Base-by-base conservation (phyloP, 1,140 invertebrate species). In the Hestina assimilis region DNA sequence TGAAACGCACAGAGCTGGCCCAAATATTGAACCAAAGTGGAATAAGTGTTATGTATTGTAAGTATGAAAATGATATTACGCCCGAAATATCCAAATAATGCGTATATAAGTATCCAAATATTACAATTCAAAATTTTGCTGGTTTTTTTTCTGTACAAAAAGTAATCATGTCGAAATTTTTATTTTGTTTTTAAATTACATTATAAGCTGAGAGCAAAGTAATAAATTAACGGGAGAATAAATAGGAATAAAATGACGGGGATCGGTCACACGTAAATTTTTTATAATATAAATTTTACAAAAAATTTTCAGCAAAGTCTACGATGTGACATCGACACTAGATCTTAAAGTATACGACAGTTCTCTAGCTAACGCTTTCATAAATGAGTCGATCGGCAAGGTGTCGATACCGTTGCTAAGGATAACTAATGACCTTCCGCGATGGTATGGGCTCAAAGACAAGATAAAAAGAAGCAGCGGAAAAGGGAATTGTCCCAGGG, bases 41-140 rank as follows among this genome's bases (percentile, higher is more conserved):
- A 96, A 98, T 71, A 98, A 99, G 87, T 95, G 96, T 53, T 99
- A 99, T 83, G 95, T 95, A 17, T 98, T 99, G 96, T 97, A 88
- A 94, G 95, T 92, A 48, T 40, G n/a, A 35, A 7, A 55, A 17
- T 31, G n/a, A n/a, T n/a, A n/a, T n/a, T n/a, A n/a, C n/a, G n/a
- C n/a, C n/a, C n/a, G n/a, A n/a, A n/a, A n/a, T n/a, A n/a, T n/a
- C n/a, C n/a, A n/a, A n/a, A n/a, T n/a, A n/a, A n/a, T n/a, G n/a
- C n/a, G n/a, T n/a, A n/a, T n/a, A n/a, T n/a, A n/a, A n/a, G n/a
- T n/a, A n/a, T n/a, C n/a, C n/a, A n/a, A n/a, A n/a, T n/a, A n/a
- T n/a, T n/a, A n/a, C n/a, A n/a, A n/a, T n/a, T n/a, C n/a, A n/a
- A n/a, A n/a, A n/a, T n/a, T n/a, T n/a, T n/a, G n/a, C n/a, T n/a